Percentiles rank a stretch among this genome's conserved stretches.
phyloP scores from a whole-genome alignment of 2,888 invertebrate species.

The Euclidia mi region DNA sequence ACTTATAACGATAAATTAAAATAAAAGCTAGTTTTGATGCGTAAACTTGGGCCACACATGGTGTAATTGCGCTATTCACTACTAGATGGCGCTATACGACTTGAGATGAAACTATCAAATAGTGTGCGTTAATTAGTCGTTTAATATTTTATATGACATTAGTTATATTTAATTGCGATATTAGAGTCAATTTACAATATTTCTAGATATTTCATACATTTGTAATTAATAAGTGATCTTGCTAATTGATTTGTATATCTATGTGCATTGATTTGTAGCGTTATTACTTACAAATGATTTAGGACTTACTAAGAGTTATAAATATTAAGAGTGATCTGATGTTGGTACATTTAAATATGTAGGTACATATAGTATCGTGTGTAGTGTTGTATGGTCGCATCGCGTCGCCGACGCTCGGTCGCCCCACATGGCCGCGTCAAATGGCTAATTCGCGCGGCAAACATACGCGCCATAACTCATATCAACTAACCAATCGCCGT shows the following conservation, averaged over 20 bases:
- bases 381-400: conserved; percentile 43
- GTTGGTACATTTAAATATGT: conserved; percentile 16
- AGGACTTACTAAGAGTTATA: too few relatives aligned
- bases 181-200: too few relatives aligned
- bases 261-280: too few relatives aligned
- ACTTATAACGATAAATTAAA: too few relatives aligned
- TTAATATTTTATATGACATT: not conserved
- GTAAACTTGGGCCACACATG: too few relatives aligned
- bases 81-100: conserved; percentile 73
- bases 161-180: too few relatives aligned
- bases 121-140: not conserved
- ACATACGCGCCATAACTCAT: conserved; percentile 88
- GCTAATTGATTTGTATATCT: too few relatives aligned
- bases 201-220: too few relatives aligned
- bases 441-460: conserved; percentile 88
- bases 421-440: conserved; percentile 84
- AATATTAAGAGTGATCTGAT: not conserved
- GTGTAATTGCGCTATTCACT: conserved; percentile 68
- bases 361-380: conserved; percentile 14
- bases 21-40: too few relatives aligned
- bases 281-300: too few relatives aligned
- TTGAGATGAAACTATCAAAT: not conserved
- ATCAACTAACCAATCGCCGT: conserved; percentile 79
- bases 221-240: too few relatives aligned
- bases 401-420: conserved; percentile 64